phyloP scores from a whole-genome alignment of 2,113 vertebrate genomes.

The Fukomys damarensis region DNA sequence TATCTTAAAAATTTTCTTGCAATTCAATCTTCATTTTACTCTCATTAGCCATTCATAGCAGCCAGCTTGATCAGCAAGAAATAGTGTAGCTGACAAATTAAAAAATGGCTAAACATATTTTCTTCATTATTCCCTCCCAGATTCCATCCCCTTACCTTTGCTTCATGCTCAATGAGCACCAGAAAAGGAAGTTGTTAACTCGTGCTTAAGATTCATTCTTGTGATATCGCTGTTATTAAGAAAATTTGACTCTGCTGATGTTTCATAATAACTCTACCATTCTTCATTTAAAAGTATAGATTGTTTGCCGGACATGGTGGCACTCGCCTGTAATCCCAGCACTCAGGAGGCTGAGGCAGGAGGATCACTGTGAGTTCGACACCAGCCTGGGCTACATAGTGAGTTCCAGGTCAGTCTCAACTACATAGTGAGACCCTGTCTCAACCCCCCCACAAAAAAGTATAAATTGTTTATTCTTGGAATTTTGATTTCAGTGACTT shows the following conservation, averaged over 20 bases:
- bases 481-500: constrained; percentile 20
- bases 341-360: no score
- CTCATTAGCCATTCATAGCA: constrained; percentile 72
- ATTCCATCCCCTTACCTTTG: not conserved
- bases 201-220: constrained; percentile 26
- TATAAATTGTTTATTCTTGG: not conserved
- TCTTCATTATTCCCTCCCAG: not conserved
- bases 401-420: no score
- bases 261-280: constrained; percentile 35
- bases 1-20: not conserved
- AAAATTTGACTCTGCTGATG: constrained; percentile 55
- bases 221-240: constrained; percentile 62
- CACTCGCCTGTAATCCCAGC: no score
- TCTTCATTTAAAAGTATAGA: constrained; percentile 15
- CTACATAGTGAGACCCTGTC: no score
- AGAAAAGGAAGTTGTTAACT: constrained; percentile 61
- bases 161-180: constrained; percentile 33
- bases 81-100: constrained; percentile 50
- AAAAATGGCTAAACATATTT: constrained; percentile 53
- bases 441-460: no score
- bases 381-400: no score
- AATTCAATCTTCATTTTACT: constrained; percentile 59
- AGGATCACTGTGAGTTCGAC: no score
- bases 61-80: constrained; percentile 64
- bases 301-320: no score